phyloP scores from a whole-genome alignment of 2,113 vertebrate species.

The Junco hyemalis region DNA sequence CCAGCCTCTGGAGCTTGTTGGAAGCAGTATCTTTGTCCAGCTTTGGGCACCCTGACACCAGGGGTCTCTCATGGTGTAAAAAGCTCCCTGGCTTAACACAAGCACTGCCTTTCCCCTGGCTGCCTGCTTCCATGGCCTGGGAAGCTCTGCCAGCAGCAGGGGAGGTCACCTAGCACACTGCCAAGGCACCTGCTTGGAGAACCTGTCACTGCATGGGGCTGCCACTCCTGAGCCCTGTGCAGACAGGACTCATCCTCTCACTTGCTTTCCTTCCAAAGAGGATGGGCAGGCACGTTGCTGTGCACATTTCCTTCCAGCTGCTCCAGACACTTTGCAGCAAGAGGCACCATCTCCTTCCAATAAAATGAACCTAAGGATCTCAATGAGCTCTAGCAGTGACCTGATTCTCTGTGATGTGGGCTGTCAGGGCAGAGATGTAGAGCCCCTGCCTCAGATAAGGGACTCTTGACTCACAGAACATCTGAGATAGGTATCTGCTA shows the following conservation, averaged over 20 bases:
- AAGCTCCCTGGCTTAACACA: background rate
- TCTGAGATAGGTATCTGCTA: background rate
- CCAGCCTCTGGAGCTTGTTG: background rate
- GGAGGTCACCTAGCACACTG: background rate
- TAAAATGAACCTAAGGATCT: background rate
- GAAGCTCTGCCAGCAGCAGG: background rate
- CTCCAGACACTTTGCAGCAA: background rate
- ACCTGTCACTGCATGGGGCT: background rate
- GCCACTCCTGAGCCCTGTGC: background rate
- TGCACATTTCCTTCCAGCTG: background rate
- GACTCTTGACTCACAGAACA: background rate
- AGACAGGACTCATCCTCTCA: accelerated
- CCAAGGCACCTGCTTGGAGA: background rate
- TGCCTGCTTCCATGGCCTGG: background rate
- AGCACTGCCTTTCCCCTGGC: background rate
- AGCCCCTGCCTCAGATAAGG: background rate
- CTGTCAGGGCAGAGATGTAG: background rate
- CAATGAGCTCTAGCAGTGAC: background rate
- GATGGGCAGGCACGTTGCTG: background rate
- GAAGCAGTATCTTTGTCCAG: background rate
- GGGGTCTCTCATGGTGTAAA: background rate
- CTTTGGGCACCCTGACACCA: background rate
- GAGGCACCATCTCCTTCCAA: background rate
- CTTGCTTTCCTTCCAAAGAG: background rate
- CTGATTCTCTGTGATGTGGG: background rate